Conservation (phyloP, 2,797 vertebrate species). For the Rhabdomys pumilio region DNA sequence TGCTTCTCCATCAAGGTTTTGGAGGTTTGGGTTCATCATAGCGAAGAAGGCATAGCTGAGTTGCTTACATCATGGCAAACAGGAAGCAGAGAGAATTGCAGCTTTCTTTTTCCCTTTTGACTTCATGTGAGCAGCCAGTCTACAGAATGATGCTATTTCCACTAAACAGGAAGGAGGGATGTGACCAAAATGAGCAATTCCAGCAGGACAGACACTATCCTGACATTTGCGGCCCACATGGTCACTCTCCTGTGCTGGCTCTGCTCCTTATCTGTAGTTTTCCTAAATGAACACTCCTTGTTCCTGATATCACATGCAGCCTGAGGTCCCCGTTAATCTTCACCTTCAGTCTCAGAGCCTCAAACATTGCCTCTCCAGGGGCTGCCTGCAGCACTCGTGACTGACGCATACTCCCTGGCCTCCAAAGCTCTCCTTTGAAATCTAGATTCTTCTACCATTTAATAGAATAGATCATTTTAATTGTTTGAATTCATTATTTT, state of each 20-base stretch:
- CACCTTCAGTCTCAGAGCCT: not conserved
- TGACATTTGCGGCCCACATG: not conserved
- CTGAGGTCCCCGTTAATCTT: not conserved
- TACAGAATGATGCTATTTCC: not conserved
- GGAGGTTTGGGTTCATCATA: not conserved
- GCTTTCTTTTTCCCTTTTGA: not conserved
- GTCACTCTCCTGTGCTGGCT: not conserved
- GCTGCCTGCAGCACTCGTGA: not conserved
- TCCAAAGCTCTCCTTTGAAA: not conserved
- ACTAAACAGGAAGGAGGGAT: not conserved
- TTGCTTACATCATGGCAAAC: not conserved
- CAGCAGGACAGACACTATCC: not conserved
- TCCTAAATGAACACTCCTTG: not conserved
- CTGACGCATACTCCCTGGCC: not conserved
- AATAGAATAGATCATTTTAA: constrained; percentile 59
- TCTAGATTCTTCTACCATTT: not conserved
- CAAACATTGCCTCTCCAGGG: not conserved
- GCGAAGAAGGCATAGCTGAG: not conserved
- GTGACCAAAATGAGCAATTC: not conserved
- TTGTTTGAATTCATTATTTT: constrained; percentile 63
- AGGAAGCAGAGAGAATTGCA: not conserved
- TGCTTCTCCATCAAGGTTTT: not conserved
- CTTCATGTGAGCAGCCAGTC: not conserved
- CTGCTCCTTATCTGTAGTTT: not conserved
- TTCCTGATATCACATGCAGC: not conserved